Evolutionary conservation across 2,888 invertebrate genomes (phyloP), one percentile per base, ranked within the genome.

Genomic region (Boloria selene): DNA sequence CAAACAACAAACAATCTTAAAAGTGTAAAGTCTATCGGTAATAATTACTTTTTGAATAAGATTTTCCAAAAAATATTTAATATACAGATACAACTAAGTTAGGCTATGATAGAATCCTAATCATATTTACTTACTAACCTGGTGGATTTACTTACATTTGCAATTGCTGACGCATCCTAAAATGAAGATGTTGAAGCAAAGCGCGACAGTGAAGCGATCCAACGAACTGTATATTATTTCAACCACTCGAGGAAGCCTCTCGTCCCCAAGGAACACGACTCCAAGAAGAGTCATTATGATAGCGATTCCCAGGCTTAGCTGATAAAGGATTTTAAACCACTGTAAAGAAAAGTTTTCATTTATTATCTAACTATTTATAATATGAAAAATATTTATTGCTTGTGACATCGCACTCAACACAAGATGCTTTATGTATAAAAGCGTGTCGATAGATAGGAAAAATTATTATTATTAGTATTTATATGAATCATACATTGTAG

Each of bases 151-250:
- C 87, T 86, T 47, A 91, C 90, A 88, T 75, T 79, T 78, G 68
- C 90, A 91, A 3, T 78, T 76, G 6, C 79, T 82, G 64, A 88
- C 79, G 73, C 88, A 86, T 5, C 91, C 90, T 45, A 91, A 70
- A 74, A 91, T 70, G 76, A 90, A 88, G 10, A 90, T 64, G 22
- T 82, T 84, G 72, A 90, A 89, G 78, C 77, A 83, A 4, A 85
- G 59, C 0, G 89, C 82, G 13, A 89, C 77, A 2, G 88, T 76
- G 0, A 85, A 74, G 5, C 90, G 75, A 74, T 91, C 91, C 0
- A 85, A 60, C 0, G 84, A 73, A 3, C 86, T 72, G 77, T 90
- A 90, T 2, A 86, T 45, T 1, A 84, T 84, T 0, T 76, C 64
- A 4, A 81, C 79, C 85, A 86, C 84, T 7, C 22, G 67, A 2